Evolutionary conservation across 2,888 invertebrate genomes (phyloP).

Genomic region (Lagria hirta): DNA sequence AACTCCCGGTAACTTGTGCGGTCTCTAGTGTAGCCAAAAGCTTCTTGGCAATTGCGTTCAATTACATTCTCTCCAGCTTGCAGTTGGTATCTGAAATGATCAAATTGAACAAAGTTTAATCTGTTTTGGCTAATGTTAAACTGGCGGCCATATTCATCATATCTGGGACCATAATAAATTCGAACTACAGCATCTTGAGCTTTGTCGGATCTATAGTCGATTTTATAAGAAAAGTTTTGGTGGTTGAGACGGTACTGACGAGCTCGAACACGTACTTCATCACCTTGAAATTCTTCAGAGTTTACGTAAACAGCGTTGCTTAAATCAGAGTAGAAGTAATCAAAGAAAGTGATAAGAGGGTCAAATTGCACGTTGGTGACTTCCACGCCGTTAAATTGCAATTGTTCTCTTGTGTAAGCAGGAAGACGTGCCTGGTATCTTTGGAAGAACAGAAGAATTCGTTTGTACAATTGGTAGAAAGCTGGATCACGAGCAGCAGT

Average conservation of each 20-base stretch:
- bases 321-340: constrained; percentile 64
- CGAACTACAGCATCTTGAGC: constrained; percentile 62
- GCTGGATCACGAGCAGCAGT: constrained; percentile 68
- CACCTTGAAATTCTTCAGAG: constrained; percentile 54
- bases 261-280: constrained; percentile 57
- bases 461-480: constrained; percentile 68
- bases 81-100: constrained; percentile 62
- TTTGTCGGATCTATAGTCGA: constrained; percentile 63
- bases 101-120: constrained; percentile 63
- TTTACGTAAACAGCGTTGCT: constrained; percentile 58
- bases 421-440: constrained; percentile 62
- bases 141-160: constrained; percentile 59
- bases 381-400: constrained; percentile 62
- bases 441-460: constrained; percentile 61
- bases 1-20: constrained; percentile 65
- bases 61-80: constrained; percentile 67
- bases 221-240: constrained; percentile 64
- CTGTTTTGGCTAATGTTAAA: constrained; percentile 59
- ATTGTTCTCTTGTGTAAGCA: constrained; percentile 61
- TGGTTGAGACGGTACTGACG: constrained; percentile 72
- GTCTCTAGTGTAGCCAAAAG: constrained; percentile 64
- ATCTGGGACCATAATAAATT: constrained; percentile 71
- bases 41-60: constrained; percentile 67
- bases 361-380: constrained; percentile 65
- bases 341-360: constrained; percentile 70